Evolutionary conservation across 2,113 vertebrate genomes (phyloP), one percentile per base, ranked within the genome.

Genomic region (Lepus europaeus): DNA sequence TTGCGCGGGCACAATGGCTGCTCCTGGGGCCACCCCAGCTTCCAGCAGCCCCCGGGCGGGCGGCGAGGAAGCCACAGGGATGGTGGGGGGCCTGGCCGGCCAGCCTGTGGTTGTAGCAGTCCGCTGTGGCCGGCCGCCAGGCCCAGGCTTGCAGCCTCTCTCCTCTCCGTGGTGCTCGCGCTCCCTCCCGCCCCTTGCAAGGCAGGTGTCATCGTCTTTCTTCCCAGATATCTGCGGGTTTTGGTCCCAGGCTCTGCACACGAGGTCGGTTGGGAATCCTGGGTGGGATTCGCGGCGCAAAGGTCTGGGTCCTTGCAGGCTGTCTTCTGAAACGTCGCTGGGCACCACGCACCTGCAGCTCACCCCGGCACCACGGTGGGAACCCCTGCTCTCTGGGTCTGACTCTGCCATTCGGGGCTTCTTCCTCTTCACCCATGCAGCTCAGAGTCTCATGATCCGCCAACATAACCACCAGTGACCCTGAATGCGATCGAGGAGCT

Each of bases 1-100:
- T 94, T 97, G 87, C 70, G 6, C 3, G 90, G 85, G 31, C 96
- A 97, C 93, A 73, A 31, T 83, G 64, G 64, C 68, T 81, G 61
- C 56, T 17, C 87, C 49, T 17, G 10, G 1, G 93, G 73, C 25
- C 59, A 23, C 66, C 84, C 95, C 17, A 10, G 64, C 81, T 51
- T 88, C 82, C 88, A 39, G 89, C 76, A 90, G 90, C 45, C 72
- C 72, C 64, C 0, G 31, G 27, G 6, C 4, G 0, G 0, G 3
- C 56, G 31, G 39, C 13, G 3, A 91, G 92, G 89, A 80, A 93
- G 93, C 61, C 72, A 25, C 25, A n/a, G 70, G 33, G 74, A 66
- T 29, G 33, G 11, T 3, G 2, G 12, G 66, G 45, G 45, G 45
- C 45, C 45, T 6, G 45, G 45, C 45, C 45, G 45, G 5, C 45